phyloP scores from a whole-genome alignment of 2,888 invertebrate species.

The Hirudinaria manillensis region DNA sequence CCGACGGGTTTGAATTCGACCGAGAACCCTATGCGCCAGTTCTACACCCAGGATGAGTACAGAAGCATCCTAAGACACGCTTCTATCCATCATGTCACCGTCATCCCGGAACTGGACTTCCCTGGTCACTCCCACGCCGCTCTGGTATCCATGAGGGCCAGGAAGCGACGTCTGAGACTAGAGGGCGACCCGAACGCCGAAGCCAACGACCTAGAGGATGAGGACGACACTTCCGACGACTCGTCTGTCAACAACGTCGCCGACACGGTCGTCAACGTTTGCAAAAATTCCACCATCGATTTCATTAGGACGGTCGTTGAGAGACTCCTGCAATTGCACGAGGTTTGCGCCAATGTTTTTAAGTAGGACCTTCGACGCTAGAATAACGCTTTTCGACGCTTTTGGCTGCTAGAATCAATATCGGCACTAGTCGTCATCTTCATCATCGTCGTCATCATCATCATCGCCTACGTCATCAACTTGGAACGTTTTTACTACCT shows the following conservation, averaged over 20 bases:
- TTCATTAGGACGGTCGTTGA: not conserved
- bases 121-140: constrained; percentile 49
- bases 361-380: too few species aligned
- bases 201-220: not conserved
- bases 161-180: not conserved
- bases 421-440: too few species aligned
- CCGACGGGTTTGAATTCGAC: too few species aligned
- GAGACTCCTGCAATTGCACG: not conserved
- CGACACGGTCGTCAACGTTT: constrained; percentile 29
- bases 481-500: too few species aligned
- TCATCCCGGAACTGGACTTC: constrained; percentile 49
- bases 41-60: not conserved
- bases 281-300: constrained; percentile 20
- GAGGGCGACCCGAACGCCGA: too few species aligned
- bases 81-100: constrained; percentile 42
- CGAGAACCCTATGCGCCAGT: not conserved
- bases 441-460: too few species aligned
- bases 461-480: too few species aligned
- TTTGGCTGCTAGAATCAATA: too few species aligned
- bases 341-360: not conserved
- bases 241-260: constrained; percentile 22
- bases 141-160: constrained; percentile 43
- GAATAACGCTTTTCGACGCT: too few species aligned
- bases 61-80: constrained; percentile 6
- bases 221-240: constrained; percentile 10